phyloP scores from a whole-genome alignment of 2,113 vertebrate genomes.

The Nothocercus nigrocapillus region DNA sequence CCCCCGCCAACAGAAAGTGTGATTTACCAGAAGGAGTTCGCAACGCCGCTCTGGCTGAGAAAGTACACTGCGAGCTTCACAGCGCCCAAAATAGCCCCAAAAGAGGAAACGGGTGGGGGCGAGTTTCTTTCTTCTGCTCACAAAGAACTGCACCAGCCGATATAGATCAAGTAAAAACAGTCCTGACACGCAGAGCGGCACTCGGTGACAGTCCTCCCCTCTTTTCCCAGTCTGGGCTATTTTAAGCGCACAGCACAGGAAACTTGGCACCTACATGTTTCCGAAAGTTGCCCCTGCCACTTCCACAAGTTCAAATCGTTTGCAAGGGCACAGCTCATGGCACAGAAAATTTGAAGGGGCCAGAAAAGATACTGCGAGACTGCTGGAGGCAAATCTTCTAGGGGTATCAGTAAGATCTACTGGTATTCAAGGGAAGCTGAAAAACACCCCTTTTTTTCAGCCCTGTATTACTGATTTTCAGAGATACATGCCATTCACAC shows the following conservation, averaged over 20 bases:
- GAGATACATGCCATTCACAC: not conserved
- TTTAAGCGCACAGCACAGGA: constrained; percentile 79
- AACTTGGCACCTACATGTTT: constrained; percentile 81
- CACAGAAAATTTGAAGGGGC: constrained; percentile 19
- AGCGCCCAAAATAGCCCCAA: constrained; percentile 68
- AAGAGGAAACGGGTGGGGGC: constrained; percentile 74
- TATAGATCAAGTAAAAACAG: constrained; percentile 73
- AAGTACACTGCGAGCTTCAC: constrained; percentile 72
- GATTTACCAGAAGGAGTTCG: constrained; percentile 71
- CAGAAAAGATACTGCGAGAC: not conserved
- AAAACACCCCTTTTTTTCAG: not conserved
- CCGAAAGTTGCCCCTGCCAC: constrained; percentile 76
- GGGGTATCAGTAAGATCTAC: not conserved
- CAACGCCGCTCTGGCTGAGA: constrained; percentile 61
- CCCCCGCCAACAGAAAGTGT: constrained; percentile 35
- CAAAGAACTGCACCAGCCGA: constrained; percentile 70
- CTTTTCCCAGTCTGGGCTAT: constrained; percentile 81
- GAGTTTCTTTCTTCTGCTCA: constrained; percentile 73
- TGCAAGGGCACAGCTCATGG: constrained; percentile 44
- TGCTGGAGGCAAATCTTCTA: not conserved
- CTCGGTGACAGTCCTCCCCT: constrained; percentile 74
- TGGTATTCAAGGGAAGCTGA: not conserved
- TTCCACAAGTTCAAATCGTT: constrained; percentile 73
- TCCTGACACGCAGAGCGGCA: constrained; percentile 60
- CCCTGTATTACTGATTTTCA: not conserved